These are phyloP conservation scores for Drosophila paramelanica DNA, from an alignment of 2,888 invertebrate genomes.

Conservation along the genomic window DNA sequence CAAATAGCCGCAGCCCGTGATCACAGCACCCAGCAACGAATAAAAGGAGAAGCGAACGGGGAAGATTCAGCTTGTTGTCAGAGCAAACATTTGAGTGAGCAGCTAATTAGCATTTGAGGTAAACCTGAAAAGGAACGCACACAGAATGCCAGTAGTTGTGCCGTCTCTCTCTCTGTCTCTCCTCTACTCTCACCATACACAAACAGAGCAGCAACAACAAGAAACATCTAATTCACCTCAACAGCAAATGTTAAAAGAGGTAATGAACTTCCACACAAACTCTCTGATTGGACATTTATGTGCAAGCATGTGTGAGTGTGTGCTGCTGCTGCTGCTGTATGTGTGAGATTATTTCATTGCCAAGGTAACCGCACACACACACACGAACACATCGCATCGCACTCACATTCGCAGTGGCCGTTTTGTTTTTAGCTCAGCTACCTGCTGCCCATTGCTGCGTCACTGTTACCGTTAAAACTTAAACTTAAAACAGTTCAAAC, in stretches of 20 bases:
- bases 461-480: slow-evolving; percentile 83
- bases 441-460: slow-evolving; percentile 70
- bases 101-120: slow-evolving; percentile 66
- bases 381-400: slow-evolving; percentile 10
- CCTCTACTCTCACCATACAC: slow-evolving; percentile 24
- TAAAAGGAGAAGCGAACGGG: slow-evolving; percentile 2
- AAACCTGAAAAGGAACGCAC: slow-evolving; percentile 31
- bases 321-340: slow-evolving; percentile 10
- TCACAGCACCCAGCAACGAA: slow-evolving; percentile 32
- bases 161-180: background rate
- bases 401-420: slow-evolving; percentile 29
- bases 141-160: slow-evolving; percentile 6
- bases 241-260: slow-evolving; percentile 47
- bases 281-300: slow-evolving; percentile 19
- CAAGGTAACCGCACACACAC: slow-evolving; percentile 58
- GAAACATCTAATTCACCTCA: slow-evolving; percentile 64
- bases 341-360: slow-evolving; percentile 63
- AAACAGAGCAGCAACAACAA: slow-evolving; percentile 19
- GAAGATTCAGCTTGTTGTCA: slow-evolving; percentile 31
- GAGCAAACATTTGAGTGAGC: slow-evolving; percentile 63
- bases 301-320: background rate
- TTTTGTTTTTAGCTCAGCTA: slow-evolving; percentile 29
- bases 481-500: slow-evolving; percentile 85
- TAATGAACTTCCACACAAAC: slow-evolving; percentile 52
- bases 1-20: slow-evolving; percentile 32